Evolutionary conservation across 2,797 vertebrate species (phyloP).

Genomic region (Amblyopsis hoosieri): DNA sequence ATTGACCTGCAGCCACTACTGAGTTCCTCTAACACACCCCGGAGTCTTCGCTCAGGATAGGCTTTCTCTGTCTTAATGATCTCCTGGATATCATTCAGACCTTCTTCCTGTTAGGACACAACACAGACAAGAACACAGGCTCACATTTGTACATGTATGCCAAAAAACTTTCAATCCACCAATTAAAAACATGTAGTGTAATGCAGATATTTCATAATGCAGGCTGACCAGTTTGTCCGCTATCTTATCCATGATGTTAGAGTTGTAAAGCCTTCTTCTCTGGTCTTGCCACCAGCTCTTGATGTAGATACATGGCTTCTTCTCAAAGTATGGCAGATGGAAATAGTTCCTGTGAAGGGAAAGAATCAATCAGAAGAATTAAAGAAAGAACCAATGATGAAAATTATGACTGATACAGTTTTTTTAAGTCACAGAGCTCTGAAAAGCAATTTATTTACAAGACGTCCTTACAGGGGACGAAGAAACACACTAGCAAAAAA

Average conservation of each 20-base stretch:
- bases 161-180: not conserved
- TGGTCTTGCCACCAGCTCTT: conserved; percentile 99
- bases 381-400: too few relatives aligned
- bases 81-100: conserved; percentile 95
- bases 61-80: conserved; percentile 96
- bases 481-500: too few relatives aligned
- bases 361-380: too few relatives aligned
- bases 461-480: too few relatives aligned
- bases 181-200: not conserved
- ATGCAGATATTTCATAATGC: not conserved
- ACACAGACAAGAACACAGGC: not conserved
- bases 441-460: too few relatives aligned
- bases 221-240: conserved; percentile 91
- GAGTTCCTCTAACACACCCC: conserved; percentile 93
- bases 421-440: too few relatives aligned
- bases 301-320: conserved; percentile 95
- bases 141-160: not conserved
- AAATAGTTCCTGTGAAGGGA: conserved; percentile 88
- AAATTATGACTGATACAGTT: too few relatives aligned
- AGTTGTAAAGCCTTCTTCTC: conserved; percentile 89
- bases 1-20: conserved; percentile 86
- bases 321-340: conserved; percentile 93
- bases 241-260: conserved; percentile 96
- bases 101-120: conserved; percentile 86
- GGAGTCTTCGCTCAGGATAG: conserved; percentile 91